A percentile compares a stretch with the other conserved stretches of the same genome.
Evolutionary conservation across 2,113 vertebrate species (phyloP).

Genomic region (Xenopus borealis): DNA sequence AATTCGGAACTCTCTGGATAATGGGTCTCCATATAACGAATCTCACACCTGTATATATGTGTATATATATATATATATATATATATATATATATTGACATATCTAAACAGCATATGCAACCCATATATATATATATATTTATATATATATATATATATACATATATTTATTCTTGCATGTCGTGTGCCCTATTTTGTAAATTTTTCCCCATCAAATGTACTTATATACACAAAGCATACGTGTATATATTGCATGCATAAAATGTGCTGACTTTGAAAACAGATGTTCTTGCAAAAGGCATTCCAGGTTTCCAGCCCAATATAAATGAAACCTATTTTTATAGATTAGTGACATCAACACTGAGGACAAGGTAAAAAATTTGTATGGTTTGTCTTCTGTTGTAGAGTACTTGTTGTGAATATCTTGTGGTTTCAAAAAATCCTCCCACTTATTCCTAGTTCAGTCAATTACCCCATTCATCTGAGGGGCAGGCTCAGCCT

Average conservation of each 20-base stretch:
- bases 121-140: no score
- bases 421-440: conserved; percentile 44
- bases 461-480: conserved; percentile 46
- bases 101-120: no score
- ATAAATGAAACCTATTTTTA: conserved; percentile 51
- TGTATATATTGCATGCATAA: neutral
- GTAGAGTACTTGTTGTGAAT: conserved; percentile 43
- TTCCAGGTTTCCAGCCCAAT: conserved; percentile 45
- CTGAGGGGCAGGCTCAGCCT: conserved; percentile 41
- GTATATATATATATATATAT: no score
- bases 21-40: no score
- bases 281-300: conserved; percentile 48
- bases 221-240: no score
- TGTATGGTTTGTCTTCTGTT: conserved; percentile 39
- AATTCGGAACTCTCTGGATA: no score
- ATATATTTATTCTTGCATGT: no score
- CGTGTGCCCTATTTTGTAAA: no score
- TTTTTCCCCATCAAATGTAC: no score
- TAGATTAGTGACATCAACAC: conserved; percentile 41
- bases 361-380: conserved; percentile 44
- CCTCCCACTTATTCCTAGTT: conserved; percentile 46
- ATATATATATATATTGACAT: no score
- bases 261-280: conserved; percentile 46
- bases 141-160: no score
- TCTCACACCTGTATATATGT: no score